These are phyloP conservation scores for Manis pentadactyla DNA, from an alignment of 2,797 vertebrate species.

Conservation along the genomic window DNA sequence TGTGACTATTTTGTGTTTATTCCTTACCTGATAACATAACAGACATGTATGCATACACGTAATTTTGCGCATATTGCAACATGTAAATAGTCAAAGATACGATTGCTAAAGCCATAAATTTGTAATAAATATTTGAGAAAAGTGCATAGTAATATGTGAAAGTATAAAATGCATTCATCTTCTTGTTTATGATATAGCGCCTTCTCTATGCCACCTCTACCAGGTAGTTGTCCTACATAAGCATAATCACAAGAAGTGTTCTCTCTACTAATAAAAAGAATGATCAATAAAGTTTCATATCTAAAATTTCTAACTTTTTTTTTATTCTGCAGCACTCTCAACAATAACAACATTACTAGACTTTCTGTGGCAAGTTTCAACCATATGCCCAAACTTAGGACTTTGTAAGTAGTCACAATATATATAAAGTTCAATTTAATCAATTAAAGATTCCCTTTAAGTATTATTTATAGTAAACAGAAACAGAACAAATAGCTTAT, in stretches of 20 bases:
- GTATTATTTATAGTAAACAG: background rate
- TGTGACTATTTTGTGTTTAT: background rate
- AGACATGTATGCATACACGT: background rate
- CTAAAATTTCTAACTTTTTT: constrained; percentile 73
- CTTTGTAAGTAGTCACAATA: constrained; percentile 93
- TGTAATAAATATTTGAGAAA: background rate
- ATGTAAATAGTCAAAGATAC: background rate
- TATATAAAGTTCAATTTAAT: constrained; percentile 40
- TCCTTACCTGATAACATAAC: background rate
- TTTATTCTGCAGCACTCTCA: constrained; percentile 94
- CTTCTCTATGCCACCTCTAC: background rate
- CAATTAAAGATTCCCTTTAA: background rate
- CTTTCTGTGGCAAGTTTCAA: constrained; percentile 99
- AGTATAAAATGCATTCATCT: background rate
- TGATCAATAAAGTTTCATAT: background rate
- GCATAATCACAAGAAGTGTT: background rate
- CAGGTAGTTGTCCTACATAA: background rate
- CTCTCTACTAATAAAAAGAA: background rate
- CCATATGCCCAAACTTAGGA: constrained; percentile 99
- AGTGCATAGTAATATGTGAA: background rate
- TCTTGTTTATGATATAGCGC: background rate
- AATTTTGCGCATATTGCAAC: background rate
- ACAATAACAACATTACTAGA: constrained; percentile 99
- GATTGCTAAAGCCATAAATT: background rate
- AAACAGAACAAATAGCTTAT: background rate